A percentile compares a stretch with the other conserved stretches of the same genome.
These are phyloP conservation scores for Callocephalon fimbriatum DNA, from an alignment of 2,113 vertebrate genomes.

Conservation along the genomic window DNA sequence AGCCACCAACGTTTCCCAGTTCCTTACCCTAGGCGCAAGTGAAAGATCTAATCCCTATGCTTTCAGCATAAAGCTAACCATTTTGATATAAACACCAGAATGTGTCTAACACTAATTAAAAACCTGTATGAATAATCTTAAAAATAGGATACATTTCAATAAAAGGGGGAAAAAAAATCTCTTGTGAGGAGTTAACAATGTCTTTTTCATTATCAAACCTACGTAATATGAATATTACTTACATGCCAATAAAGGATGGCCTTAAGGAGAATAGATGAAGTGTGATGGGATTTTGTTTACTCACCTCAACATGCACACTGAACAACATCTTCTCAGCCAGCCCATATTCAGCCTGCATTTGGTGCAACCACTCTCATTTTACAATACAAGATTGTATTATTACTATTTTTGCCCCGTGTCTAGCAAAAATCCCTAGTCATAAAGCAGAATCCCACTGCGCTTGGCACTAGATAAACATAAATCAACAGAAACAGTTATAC, in stretches of 20 bases:
- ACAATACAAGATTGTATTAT: neutral
- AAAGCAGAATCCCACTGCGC: neutral
- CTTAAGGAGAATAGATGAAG: neutral
- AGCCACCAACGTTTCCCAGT: neutral
- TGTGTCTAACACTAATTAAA: neutral
- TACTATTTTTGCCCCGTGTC: neutral
- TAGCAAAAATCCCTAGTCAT: neutral
- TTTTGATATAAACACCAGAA: neutral
- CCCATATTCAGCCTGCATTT: neutral
- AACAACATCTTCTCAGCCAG: neutral
- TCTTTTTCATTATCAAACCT: neutral
- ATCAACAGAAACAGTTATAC: neutral
- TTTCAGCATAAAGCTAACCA: neutral
- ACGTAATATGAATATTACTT: neutral
- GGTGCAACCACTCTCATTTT: neutral
- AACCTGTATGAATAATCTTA: neutral
- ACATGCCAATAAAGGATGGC: neutral
- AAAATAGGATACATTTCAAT: neutral
- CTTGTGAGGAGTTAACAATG: neutral
- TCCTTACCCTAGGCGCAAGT: neutral
- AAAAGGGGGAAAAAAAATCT: neutral
- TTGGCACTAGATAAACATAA: neutral
- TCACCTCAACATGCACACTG: neutral
- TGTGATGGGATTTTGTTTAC: neutral
- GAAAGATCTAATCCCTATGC: neutral